Evolutionary conservation across 2,888 invertebrate genomes (phyloP), one percentile per base, ranked within the genome.

Genomic region (Blastobasis lacticolella): DNA sequence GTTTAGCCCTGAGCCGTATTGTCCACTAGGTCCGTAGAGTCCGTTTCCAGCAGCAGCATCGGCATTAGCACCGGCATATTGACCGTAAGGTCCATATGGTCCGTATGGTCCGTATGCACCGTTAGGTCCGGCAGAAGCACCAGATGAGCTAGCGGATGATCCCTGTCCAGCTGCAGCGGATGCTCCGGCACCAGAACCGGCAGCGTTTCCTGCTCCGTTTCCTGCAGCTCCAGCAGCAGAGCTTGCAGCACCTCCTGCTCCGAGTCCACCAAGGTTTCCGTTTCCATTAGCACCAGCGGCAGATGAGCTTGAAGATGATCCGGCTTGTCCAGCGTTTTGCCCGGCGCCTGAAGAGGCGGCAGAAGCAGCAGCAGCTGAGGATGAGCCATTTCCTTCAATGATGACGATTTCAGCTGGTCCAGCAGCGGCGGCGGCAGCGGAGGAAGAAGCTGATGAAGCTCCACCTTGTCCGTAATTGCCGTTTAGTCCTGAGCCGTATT

Each of bases 11-110:
- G 45, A n/a, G 38, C 10, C 48, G 40, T 40, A 8, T 6, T 3
- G 40, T 40, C 40, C 40, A 6, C 40, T 2, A 3, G 1, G 40
- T 40, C 40, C 40, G 7, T 9, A 40, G 40, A 3, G 2, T 3
- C 50, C 53, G n/a, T 9, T 4, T 48, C 48, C 43, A n/a, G 49
- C 55, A 9, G 55, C 55, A 37, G 40, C 40, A 40, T 1, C 40
- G 4, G 40, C 6, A 9, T 1, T 4, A 40, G 40, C 40, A 3
- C 3, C n/a, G 6, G n/a, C 43, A 10, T 8, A 6, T 40, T 23
- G 7, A 23, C 48, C 50, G 38, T 37, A 48, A 6, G 9, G 9
- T 49, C 52, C 51, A 6, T 47, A 38, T 45, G 38, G 46, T 50
- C 51, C 51, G 23, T 42, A 38, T 48, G 36, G 49, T 10, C 37